Evolutionary conservation across 1,140 invertebrate species (phyloP), one percentile per base, ranked within the genome.

Genomic region (Mercenaria mercenaria): DNA sequence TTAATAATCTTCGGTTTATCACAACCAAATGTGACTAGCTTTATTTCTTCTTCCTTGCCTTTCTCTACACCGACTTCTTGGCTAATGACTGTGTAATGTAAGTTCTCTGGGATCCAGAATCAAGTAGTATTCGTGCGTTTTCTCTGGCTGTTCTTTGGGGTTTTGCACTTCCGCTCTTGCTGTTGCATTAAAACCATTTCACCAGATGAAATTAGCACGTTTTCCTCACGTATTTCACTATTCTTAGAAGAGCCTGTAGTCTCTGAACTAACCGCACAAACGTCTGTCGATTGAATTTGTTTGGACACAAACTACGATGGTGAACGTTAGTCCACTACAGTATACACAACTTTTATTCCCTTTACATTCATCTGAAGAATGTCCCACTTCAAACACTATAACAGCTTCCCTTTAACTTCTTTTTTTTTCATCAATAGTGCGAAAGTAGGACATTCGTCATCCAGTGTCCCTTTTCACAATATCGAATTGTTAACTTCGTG

Each of bases 311-410:
- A 29, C 76, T 88, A 29, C 76, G 6, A 26, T 80, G 86, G 50
- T 80, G 86, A 41, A 32, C 50, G 52, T 89, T 82, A n/a, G 10
- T 80, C 80, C 59, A 15, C 74, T 26, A 88, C 76, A 88, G 34
- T 88, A 37, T 23, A 88, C 52, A 80, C 76, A 88, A n/a, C 4
- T 47, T 43, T 79, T 79, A 11, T 52, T 50, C n/a, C 8, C 6
- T 29, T 52, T 50, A 43, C 39, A 50, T 23, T 52, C 26, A 18
- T 47, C 32, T 50, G 76, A 11, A 6, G n/a, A 26, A 41, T 79
- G 76, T 4, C 26, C 26, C 10, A 6, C 37, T 50, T 79, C 18
- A 79, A 37, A 52, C 76, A 79, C 32, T 79, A 52, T n/a, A 47
- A 20, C 37, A 79, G n/a, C 41, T 32, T 4, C 76, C 76, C 47